A percentile compares a stretch with the other conserved stretches of the same genome.
Evolutionary conservation across 2,888 invertebrate species (phyloP).

Genomic region (Megamerina dolium): DNA sequence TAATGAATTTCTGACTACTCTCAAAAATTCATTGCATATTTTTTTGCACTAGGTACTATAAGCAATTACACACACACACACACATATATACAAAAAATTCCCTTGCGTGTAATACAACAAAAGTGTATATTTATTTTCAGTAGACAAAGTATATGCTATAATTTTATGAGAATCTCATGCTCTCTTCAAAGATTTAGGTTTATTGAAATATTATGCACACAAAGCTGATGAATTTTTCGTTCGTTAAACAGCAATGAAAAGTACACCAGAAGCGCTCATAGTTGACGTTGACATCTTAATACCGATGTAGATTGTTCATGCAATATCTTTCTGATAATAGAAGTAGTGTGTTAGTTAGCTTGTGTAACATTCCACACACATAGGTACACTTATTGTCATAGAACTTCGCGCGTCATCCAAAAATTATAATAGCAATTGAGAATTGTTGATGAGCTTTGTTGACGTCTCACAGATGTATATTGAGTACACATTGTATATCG

Average conservation of each 20-base stretch:
- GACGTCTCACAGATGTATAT: too few relatives aligned
- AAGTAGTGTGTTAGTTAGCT: too few relatives aligned
- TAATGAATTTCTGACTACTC: neutral
- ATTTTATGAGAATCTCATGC: neutral
- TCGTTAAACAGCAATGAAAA: too few relatives aligned
- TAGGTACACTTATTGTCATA: neutral
- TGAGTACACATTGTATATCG: too few relatives aligned
- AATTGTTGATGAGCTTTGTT: conserved; percentile 8
- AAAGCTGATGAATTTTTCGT: conserved; percentile 39
- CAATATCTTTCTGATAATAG: too few relatives aligned
- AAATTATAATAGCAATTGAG: conserved; percentile 8
- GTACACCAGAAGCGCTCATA: conserved; percentile 32
- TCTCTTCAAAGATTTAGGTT: conserved; percentile 5
- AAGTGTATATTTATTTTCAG: neutral
- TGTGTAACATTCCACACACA: neutral
- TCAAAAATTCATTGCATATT: neutral
- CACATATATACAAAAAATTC: conserved; percentile 1
- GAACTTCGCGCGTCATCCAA: neutral
- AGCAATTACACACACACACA: too few relatives aligned
- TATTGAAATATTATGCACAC: conserved; percentile 40
- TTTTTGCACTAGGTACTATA: too few relatives aligned
- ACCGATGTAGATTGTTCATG: too few relatives aligned
- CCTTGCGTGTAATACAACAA: neutral
- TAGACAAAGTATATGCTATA: conserved; percentile 3
- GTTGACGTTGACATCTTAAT: neutral